Evolutionary conservation across 2,888 invertebrate genomes (phyloP), one percentile per base, ranked within the genome.

Genomic region (Protodeltote pygarga): DNA sequence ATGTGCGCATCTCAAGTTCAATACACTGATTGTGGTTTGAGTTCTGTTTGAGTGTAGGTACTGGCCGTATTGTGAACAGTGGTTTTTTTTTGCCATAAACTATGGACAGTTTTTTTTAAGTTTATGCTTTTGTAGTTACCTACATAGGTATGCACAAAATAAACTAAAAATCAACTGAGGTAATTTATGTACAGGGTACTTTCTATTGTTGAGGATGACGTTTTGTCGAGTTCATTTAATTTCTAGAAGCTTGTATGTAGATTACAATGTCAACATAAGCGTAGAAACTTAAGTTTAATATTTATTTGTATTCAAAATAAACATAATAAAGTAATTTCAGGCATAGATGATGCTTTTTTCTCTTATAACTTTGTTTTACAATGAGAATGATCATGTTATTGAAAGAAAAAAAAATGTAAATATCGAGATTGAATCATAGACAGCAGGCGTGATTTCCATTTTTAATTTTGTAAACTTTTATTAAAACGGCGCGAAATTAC

Each of bases 1-100:
- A n/a, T 68, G 50, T 60, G 65, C 71, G 73, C 76, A 77, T 76
- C 75, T 68, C 60, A 72, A 69, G 78, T 77, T 78, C 75, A 78
- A 75, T 77, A 76, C 55, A 65, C 77, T 52, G 71, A 65, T 67
- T 65, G 73, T 65, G 53, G 45, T 63, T 41, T 53, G 29, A 49
- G 42, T 33, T 57, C 42, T n/a, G n/a, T n/a, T n/a, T n/a, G n/a
- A 48, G 38, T 58, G 42, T 50, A 52, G 38, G 45, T 35, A 35
- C 34, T 35, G 34, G 54, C 55, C 25, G 37, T 34, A 27, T 37
- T 38, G 24, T 9, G 8, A 19, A 13, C 19, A 11, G 14, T 32
- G 23, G n/a, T 35, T 40, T 40, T 31, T 40, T 57, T 29, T 41
- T 35, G 44, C 28, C 17, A 37, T 32, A 37, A 61, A 53, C 24